phyloP scores from a whole-genome alignment of 2,888 invertebrate genomes.

The Trichopria drosophilae region DNA sequence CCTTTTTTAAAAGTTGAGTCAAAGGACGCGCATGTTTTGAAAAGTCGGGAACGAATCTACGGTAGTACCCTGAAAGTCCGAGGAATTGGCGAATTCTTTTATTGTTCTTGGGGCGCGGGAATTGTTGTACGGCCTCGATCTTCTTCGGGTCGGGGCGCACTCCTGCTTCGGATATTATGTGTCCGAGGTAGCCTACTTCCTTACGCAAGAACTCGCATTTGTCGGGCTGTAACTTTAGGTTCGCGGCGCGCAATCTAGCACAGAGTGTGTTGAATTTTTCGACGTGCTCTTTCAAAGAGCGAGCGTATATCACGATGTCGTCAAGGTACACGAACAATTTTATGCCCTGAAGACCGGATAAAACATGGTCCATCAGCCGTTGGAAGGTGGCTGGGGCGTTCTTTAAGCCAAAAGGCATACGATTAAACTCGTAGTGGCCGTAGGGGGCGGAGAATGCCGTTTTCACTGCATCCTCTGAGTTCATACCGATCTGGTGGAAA shows the following conservation, averaged over 20 bases:
- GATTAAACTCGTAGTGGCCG: constrained; percentile 38
- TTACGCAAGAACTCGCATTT: no score
- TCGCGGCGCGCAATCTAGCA: constrained; percentile 25
- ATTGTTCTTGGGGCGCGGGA: constrained; percentile 29
- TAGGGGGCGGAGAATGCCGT: constrained; percentile 35
- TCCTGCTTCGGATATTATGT: constrained; percentile 23
- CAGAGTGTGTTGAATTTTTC: constrained; percentile 26
- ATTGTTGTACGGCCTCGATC: constrained; percentile 32
- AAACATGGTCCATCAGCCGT: constrained; percentile 45
- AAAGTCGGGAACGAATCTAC: constrained; percentile 32
- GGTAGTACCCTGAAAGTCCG: constrained; percentile 34
- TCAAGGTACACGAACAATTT: constrained; percentile 34
- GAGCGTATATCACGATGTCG: constrained; percentile 32
- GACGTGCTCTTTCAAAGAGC: constrained; percentile 24
- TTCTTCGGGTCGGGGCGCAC: constrained; percentile 40
- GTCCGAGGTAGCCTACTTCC: constrained; percentile 39
- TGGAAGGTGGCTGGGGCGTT: constrained; percentile 45
- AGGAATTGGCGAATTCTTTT: constrained; percentile 34
- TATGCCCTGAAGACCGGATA: constrained; percentile 35
- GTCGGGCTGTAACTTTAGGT: no score
- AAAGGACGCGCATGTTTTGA: constrained; percentile 30
- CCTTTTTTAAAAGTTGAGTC: constrained; percentile 20
- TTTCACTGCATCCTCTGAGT: constrained; percentile 36
- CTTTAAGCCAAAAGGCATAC: constrained; percentile 17
- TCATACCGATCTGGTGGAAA: no score